A percentile compares a stretch with the other conserved stretches of the same genome.
Conservation (phyloP, 2,113 vertebrate species). For the Perca schrenkii region DNA sequence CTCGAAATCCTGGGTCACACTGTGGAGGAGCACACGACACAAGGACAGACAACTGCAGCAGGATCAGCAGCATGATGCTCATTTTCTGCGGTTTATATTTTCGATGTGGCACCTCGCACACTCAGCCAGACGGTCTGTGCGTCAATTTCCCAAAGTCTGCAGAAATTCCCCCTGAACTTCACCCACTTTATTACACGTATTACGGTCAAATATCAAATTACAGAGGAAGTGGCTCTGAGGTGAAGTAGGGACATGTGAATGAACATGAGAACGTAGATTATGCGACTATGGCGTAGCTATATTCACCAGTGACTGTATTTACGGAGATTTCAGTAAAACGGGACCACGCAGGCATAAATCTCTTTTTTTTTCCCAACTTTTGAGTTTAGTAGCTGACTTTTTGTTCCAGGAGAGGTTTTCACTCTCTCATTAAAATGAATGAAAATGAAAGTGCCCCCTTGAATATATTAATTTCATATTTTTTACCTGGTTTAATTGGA, state of each 20-base stretch:
- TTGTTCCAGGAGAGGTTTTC: neutral
- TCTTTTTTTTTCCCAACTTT: neutral
- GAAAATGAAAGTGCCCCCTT: accelerated
- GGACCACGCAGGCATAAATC: neutral
- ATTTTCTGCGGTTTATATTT: conserved; percentile 49
- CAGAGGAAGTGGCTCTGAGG: conserved; percentile 49
- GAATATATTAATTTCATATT: neutral
- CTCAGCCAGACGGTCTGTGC: conserved; percentile 39
- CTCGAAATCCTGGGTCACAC: conserved; percentile 83
- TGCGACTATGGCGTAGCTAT: too few species aligned
- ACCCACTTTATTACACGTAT: conserved; percentile 66
- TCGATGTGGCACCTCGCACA: conserved; percentile 85
- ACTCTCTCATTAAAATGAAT: neutral
- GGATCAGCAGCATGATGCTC: conserved; percentile 68
- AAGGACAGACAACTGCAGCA: conserved; percentile 57
- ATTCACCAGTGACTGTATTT: neutral
- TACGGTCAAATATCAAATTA: conserved; percentile 83
- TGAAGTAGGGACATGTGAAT: conserved; percentile 9
- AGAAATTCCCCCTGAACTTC: conserved; percentile 46
- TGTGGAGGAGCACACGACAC: conserved; percentile 56
- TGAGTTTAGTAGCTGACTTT: neutral
- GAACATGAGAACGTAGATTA: neutral
- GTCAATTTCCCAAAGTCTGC: conserved; percentile 44
- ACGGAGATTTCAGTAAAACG: neutral
- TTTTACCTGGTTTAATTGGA: neutral